Conservation (phyloP, 2,888 invertebrate genomes). For the Sinhomidia bicolor region DNA sequence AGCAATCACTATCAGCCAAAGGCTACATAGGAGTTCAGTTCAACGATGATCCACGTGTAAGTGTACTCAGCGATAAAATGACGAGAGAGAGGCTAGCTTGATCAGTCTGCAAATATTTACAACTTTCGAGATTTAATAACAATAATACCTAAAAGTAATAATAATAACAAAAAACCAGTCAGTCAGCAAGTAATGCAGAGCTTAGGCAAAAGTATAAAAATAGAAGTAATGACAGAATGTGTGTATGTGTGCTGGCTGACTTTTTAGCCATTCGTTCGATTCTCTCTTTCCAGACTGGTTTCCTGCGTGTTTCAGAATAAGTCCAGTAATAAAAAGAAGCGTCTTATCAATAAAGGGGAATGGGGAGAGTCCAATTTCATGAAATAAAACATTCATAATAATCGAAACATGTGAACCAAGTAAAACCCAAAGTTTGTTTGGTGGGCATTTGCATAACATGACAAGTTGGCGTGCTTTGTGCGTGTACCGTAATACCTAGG, state of each 20-base stretch:
- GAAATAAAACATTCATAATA: not conserved
- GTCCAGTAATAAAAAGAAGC: too few species aligned
- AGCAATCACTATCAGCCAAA: too few species aligned
- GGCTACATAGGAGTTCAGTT: not conserved
- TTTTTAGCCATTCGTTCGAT: too few species aligned
- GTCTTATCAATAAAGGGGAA: not conserved
- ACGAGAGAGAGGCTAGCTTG: not conserved
- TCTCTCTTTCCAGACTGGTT: not conserved
- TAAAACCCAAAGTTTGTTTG: not conserved
- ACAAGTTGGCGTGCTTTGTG: not conserved
- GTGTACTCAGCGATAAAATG: not conserved
- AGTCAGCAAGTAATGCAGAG: too few species aligned
- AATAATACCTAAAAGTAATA: not conserved
- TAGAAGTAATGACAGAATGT: too few species aligned
- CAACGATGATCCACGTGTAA: not conserved
- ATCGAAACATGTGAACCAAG: not conserved
- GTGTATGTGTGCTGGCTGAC: too few species aligned
- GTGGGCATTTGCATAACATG: not conserved
- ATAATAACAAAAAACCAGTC: not conserved
- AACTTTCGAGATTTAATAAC: not conserved
- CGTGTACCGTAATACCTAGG: not conserved
- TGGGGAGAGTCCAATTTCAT: not conserved
- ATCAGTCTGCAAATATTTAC: not conserved
- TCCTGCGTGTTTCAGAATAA: not conserved
- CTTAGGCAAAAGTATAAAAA: too few species aligned